Percentiles rank a stretch among this genome's conserved stretches.
Evolutionary conservation across 37 sponge, comb jelly and placozoan genomes (phyloP).

Genomic region (Lycopodina hypogea): DNA sequence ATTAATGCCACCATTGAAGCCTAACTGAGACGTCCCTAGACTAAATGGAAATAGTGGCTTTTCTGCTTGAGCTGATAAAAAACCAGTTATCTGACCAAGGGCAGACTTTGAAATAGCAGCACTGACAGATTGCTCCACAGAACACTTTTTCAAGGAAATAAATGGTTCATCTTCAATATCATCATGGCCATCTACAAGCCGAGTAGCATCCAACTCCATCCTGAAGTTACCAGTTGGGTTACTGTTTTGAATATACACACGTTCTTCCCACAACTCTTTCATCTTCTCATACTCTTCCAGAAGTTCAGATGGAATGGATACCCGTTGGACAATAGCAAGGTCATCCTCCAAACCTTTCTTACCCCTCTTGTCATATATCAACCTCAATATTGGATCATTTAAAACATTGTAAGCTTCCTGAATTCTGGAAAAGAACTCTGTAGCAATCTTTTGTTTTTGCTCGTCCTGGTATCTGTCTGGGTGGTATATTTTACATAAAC

Average conservation of each 20-base stretch:
- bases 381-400: slow-evolving; percentile 71
- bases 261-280: slow-evolving; percentile 68
- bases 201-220: slow-evolving; percentile 58
- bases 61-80: slow-evolving; percentile 8
- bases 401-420: slow-evolving; percentile 90
- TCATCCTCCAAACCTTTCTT: slow-evolving; percentile 75
- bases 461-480: slow-evolving; percentile 81
- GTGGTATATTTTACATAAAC: slow-evolving; percentile 85
- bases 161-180: neutral
- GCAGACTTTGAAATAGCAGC: slow-evolving; percentile 41
- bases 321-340: slow-evolving; percentile 60
- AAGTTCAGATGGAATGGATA: slow-evolving; percentile 67
- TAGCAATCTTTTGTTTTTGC: slow-evolving; percentile 69
- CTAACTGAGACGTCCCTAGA: too few species aligned
- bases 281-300: slow-evolving; percentile 78
- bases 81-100: slow-evolving; percentile 24
- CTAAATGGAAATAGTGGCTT: too few species aligned
- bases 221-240: slow-evolving; percentile 54
- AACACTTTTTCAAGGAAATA: slow-evolving; percentile 29
- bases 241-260: slow-evolving; percentile 66
- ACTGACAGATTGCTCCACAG: slow-evolving; percentile 55
- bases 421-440: slow-evolving; percentile 60
- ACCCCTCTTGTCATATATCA: slow-evolving; percentile 88
- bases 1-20: too few species aligned
- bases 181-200: slow-evolving; percentile 29